These are phyloP conservation scores for Ryuthela nishihirai DNA, from an alignment of 2,888 invertebrate genomes.

Conservation along the genomic window DNA sequence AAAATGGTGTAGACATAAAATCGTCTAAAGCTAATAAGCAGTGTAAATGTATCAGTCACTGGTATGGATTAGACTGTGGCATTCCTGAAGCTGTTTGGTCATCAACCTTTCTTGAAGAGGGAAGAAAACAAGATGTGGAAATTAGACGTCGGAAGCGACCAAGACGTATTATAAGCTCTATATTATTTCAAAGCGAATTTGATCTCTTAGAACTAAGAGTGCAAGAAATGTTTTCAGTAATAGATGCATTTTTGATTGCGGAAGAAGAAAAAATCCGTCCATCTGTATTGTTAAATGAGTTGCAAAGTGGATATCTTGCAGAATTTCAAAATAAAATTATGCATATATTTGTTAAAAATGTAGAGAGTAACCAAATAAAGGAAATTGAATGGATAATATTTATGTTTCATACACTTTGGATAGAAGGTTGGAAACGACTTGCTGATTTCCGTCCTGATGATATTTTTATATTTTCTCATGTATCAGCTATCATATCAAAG, in stretches of 20 bases:
- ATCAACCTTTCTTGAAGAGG: constrained; percentile 26
- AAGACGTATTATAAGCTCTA: constrained; percentile 21
- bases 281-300: constrained; percentile 10
- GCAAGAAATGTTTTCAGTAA: constrained; percentile 5
- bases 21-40: constrained; percentile 10
- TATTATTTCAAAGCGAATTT: constrained; percentile 15
- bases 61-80: constrained; percentile 37
- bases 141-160: constrained; percentile 26
- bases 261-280: constrained; percentile 9
- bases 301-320: constrained; percentile 23
- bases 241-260: constrained; percentile 24
- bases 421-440: constrained; percentile 17
- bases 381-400: constrained; percentile 1
- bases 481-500: constrained; percentile 56
- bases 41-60: constrained; percentile 18
- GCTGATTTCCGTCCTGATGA: constrained; percentile 41
- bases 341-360: constrained; percentile 7
- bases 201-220: constrained; percentile 24
- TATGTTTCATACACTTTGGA: constrained; percentile 20
- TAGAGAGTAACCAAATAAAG: background rate
- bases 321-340: constrained; percentile 31
- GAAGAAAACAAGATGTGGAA: constrained; percentile 11
- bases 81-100: constrained; percentile 36
- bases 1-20: constrained; percentile 8
- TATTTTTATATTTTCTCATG: constrained; percentile 35